These are phyloP conservation scores for Aromia moschata DNA, from an alignment of 2,888 invertebrate genomes.

Conservation along the genomic window DNA sequence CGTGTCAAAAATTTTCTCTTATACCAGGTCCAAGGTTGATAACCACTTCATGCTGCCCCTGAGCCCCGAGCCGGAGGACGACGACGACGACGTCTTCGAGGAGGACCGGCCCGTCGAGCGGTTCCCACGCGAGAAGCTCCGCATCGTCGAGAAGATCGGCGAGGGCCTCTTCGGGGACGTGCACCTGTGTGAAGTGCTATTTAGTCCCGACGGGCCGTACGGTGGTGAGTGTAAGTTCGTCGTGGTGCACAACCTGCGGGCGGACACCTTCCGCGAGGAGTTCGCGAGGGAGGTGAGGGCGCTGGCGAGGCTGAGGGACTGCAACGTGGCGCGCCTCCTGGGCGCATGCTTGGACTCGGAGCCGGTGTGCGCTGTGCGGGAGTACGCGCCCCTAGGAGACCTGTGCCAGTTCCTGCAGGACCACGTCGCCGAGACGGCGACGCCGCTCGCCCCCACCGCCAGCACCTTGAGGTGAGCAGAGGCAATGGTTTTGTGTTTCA, in stretches of 20 bases:
- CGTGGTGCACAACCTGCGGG: constrained; percentile 77
- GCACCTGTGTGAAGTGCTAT: constrained; percentile 72
- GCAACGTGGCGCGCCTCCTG: constrained; percentile 76
- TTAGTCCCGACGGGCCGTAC: constrained; percentile 28
- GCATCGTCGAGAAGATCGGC: constrained; percentile 80
- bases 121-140: constrained; percentile 77
- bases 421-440: constrained; percentile 78
- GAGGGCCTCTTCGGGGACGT: constrained; percentile 81
- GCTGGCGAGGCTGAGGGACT: constrained; percentile 74
- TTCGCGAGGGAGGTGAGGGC: constrained; percentile 76
- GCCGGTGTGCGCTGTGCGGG: constrained; percentile 80
- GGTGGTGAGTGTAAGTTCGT: constrained; percentile 63
- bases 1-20: too few relatives aligned
- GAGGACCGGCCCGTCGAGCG: constrained; percentile 65
- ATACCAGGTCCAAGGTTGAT: constrained; percentile 57
- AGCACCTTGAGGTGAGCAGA: constrained; percentile 75
- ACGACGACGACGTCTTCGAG: constrained; percentile 66
- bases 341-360: constrained; percentile 79
- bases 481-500: background rate
- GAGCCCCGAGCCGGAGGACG: constrained; percentile 63
- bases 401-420: constrained; percentile 85
- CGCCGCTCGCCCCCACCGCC: constrained; percentile 68
- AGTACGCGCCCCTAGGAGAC: constrained; percentile 81
- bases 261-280: constrained; percentile 71
- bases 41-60: constrained; percentile 56